Evolutionary conservation across 2,113 vertebrate genomes (phyloP).

Genomic region (Clinocottus analis): DNA sequence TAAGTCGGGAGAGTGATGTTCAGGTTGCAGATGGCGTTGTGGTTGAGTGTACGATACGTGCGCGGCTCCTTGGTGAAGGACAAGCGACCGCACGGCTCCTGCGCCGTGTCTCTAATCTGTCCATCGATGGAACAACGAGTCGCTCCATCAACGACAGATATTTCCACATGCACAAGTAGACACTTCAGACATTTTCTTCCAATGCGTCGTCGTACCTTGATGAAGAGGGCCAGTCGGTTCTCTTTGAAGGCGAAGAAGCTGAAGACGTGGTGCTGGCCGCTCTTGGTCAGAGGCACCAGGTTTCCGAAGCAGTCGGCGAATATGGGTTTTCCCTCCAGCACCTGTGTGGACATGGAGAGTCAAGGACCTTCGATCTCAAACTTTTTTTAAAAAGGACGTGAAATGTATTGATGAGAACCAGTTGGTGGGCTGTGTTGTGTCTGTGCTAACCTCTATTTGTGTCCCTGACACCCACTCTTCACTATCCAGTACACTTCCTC

Average conservation of each 20-base stretch:
- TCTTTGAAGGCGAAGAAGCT: conserved; percentile 99
- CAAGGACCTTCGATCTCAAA: neutral
- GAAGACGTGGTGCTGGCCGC: conserved; percentile 97
- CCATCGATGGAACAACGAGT: conserved; percentile 12
- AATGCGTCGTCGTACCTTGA: conserved; percentile 88
- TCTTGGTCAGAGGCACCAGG: conserved; percentile 96
- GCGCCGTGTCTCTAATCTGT: conserved; percentile 95
- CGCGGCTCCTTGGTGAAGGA: conserved; percentile 98
- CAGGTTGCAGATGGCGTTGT: conserved; percentile 97
- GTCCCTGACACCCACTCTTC: neutral
- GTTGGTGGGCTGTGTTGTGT: neutral
- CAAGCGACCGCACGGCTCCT: conserved; percentile 96
- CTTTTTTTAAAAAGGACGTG: neutral
- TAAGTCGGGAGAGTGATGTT: conserved; percentile 92
- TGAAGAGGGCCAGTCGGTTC: conserved; percentile 96
- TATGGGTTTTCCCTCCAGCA: conserved; percentile 98
- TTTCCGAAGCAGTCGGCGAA: conserved; percentile 99
- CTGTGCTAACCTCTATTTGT: neutral
- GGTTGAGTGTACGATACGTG: conserved; percentile 92
- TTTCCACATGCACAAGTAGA: neutral
- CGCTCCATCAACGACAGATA: neutral
- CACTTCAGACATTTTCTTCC: neutral
- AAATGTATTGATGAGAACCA: neutral
- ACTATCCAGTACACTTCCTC: neutral
- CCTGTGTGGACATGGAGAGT: conserved; percentile 77